Base-by-base conservation (phyloP, 2,888 invertebrate species). In the Pammene aurita region DNA sequence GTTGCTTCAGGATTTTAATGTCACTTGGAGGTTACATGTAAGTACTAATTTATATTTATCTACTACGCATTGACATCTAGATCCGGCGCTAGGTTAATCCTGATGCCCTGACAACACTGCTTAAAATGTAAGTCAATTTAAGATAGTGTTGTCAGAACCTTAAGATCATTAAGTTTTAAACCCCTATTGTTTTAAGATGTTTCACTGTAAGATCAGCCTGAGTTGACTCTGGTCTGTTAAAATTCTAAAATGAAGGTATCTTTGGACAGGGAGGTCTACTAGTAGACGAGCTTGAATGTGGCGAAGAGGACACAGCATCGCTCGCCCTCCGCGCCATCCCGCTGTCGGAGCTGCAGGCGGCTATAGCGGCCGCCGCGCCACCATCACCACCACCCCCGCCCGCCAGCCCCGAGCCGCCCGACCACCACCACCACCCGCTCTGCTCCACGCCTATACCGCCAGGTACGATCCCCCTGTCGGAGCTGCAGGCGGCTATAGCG, bases 321-420 rank as follows among this genome's bases (percentile, higher is more conserved):
- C 41, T 52, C 1, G 44, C 73, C 9, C 78, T 80, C 71, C 84
- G 82, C 2, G 78, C 85, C 46, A 74, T 84, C 50, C 82, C 88
- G 41, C 83, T 89, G 66, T 55, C 79, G 71, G 85, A 90, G 80
- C 85, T 90, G 79, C 89, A 88, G 78, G 85, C 83, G 16, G 88
- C 86, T 68, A 76, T 89, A 66, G 80, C 71, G 56, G 88, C 85
- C 50, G 81, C 77, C 63, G 84, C 84, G 67, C 80, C 81, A 35
- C 81, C 79, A 13, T 71, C 74, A 11, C 73, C 72, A 16, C 74
- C 73, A 62, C 70, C 77, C 64, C 68, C 71, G 66, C 70, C 55
- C 56, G 41, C 57, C 5, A 16, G 44, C 16, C 64, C 35, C n/a
- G 56, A 16, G 34, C 44, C 35, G 16, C 38, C 50, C 50, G 41